These are phyloP conservation scores for Erpobdella octoculata DNA, from an alignment of 2,888 invertebrate genomes.

Conservation along the genomic window DNA sequence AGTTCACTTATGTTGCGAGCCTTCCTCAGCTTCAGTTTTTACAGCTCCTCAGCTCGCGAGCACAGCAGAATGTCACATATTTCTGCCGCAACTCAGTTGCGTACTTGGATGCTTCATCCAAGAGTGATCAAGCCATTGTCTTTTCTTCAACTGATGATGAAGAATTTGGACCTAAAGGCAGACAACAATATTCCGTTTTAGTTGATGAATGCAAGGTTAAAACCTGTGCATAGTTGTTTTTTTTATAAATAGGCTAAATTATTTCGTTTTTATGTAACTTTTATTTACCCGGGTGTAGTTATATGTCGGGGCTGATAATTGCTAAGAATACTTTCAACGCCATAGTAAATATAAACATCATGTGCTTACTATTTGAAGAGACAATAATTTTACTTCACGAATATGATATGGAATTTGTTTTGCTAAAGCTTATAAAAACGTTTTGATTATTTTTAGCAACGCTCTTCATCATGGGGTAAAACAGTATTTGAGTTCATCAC, in stretches of 20 bases:
- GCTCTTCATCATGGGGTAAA: slow-evolving; percentile 61
- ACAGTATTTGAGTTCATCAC: slow-evolving; percentile 70
- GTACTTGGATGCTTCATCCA: slow-evolving; percentile 62
- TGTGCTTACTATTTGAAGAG: too few species aligned
- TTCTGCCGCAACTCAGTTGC: slow-evolving; percentile 76
- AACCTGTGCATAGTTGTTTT: too few species aligned
- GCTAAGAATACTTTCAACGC: background rate
- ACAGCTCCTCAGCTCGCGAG: slow-evolving; percentile 69
- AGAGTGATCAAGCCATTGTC: slow-evolving; percentile 57
- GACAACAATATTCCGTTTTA: slow-evolving; percentile 21
- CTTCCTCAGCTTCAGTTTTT: slow-evolving; percentile 76
- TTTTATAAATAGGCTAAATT: too few species aligned
- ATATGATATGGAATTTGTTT: background rate
- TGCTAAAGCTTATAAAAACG: background rate
- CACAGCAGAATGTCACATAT: slow-evolving; percentile 77
- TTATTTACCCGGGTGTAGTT: too few species aligned
- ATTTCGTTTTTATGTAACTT: too few species aligned
- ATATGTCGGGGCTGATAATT: background rate
- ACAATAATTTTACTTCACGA: too few species aligned
- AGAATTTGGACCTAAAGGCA: slow-evolving; percentile 13
- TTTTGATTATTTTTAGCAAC: background rate
- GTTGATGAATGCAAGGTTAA: slow-evolving; percentile 31
- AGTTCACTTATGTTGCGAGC: slow-evolving; percentile 80
- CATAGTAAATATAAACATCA: too few species aligned
- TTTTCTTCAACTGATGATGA: slow-evolving; percentile 26